Percentiles rank a stretch among this genome's conserved stretches.
These are phyloP conservation scores for Acestrorhynchus altus DNA, from an alignment of 2,797 vertebrate genomes.

Conservation along the genomic window DNA sequence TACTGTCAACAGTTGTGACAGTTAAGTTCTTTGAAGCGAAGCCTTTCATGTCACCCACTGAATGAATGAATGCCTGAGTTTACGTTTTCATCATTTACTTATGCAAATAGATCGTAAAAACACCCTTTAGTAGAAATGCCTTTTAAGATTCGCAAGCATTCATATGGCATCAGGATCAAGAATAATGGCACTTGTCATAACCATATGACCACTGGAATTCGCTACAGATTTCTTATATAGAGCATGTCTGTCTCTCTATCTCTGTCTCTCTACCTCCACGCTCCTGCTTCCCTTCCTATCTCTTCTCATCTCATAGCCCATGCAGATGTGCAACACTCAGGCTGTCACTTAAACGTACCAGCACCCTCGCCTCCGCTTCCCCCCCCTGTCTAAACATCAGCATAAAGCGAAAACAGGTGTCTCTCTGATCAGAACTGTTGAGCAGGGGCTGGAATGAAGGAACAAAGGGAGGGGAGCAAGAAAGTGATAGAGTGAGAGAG, in stretches of 20 bases:
- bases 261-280: neutral
- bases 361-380: neutral
- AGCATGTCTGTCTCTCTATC: neutral
- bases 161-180: too few relatives aligned
- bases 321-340: conserved; percentile 19
- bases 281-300: neutral
- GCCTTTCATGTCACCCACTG: too few relatives aligned
- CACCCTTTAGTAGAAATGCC: too few relatives aligned
- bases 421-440: conserved; percentile 33
- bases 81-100: too few relatives aligned
- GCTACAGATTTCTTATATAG: too few relatives aligned
- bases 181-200: too few relatives aligned
- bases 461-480: conserved; percentile 26
- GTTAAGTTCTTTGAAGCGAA: too few relatives aligned
- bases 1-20: too few relatives aligned
- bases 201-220: too few relatives aligned
- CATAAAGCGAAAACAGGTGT: conserved; percentile 47
- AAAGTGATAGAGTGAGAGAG: conserved; percentile 10
- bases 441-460: conserved; percentile 11
- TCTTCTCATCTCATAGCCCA: conserved; percentile 15
- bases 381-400: conserved; percentile 34
- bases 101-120: too few relatives aligned
- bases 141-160: too few relatives aligned
- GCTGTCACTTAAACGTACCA: neutral
- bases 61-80: too few relatives aligned